phyloP scores from a whole-genome alignment of 2,797 vertebrate genomes.

The Siniperca undulata region DNA sequence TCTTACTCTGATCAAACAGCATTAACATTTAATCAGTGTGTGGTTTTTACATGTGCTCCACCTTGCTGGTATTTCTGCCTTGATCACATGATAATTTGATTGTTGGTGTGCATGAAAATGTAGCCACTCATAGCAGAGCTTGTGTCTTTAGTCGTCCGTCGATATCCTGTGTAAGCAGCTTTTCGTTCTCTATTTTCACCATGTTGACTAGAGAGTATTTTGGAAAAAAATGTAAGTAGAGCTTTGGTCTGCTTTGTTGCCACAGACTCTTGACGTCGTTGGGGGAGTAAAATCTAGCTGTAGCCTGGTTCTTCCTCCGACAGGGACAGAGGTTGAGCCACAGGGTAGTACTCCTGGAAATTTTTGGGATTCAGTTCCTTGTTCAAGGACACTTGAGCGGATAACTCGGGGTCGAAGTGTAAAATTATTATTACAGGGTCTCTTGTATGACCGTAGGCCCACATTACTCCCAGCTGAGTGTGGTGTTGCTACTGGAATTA shows the following conservation, averaged over 20 bases:
- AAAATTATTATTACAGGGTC: constrained; percentile 13
- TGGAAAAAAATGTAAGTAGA: too few relatives aligned
- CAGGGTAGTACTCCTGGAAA: constrained; percentile 6
- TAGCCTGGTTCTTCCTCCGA: background rate
- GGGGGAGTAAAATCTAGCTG: background rate
- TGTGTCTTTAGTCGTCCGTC: background rate
- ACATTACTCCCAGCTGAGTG: constrained; percentile 1
- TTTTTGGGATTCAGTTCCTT: background rate
- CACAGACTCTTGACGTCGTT: background rate
- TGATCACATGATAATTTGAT: background rate
- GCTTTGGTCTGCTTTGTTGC: background rate
- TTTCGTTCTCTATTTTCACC: background rate
- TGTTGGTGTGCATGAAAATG: too few relatives aligned
- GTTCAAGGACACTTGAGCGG: constrained; percentile 41
- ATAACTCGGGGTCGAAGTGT: background rate
- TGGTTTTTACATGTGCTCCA: background rate
- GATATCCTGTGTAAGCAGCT: background rate
- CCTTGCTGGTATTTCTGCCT: background rate
- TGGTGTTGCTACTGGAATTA: background rate
- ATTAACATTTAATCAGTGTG: background rate
- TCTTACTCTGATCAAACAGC: background rate
- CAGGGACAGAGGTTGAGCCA: constrained; percentile 1
- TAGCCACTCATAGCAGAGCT: background rate
- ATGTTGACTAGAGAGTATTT: background rate
- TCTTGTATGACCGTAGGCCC: constrained; percentile 11